Evolutionary conservation across 2,888 invertebrate species (phyloP).

Genomic region (Himalopsyche kuldschensis): DNA sequence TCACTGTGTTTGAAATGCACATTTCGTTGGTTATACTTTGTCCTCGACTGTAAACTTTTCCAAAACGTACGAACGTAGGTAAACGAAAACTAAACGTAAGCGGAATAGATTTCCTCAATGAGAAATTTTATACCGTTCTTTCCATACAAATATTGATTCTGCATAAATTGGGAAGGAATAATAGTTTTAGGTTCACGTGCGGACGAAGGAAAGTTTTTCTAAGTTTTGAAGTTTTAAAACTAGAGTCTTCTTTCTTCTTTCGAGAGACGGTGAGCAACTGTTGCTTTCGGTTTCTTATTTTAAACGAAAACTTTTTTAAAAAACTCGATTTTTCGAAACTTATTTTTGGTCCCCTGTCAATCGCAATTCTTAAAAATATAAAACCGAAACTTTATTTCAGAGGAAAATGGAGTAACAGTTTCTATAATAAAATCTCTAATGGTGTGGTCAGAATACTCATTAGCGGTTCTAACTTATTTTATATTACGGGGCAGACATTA

Average conservation of each 20-base stretch:
- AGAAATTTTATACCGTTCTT: not conserved
- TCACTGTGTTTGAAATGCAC: too few relatives aligned
- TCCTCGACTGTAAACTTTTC: too few relatives aligned
- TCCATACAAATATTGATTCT: not conserved
- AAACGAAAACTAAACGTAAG: not conserved
- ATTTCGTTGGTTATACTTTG: too few relatives aligned
- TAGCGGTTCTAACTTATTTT: too few relatives aligned
- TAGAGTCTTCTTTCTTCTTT: not conserved
- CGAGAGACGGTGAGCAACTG: not conserved
- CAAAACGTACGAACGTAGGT: not conserved
- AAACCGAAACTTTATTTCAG: not conserved
- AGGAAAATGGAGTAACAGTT: too few relatives aligned
- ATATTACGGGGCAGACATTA: too few relatives aligned
- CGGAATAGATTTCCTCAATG: not conserved
- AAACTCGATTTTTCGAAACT: not conserved
- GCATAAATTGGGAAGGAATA: not conserved
- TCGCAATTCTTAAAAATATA: not conserved
- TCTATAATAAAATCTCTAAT: too few relatives aligned
- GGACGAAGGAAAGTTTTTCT: not conserved
- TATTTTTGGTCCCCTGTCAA: not conserved
- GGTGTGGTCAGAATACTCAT: too few relatives aligned
- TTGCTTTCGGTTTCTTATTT: not conserved
- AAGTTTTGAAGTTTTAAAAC: not conserved
- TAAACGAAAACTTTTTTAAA: not conserved
- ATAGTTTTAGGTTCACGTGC: not conserved